Conservation (phyloP, 2,113 vertebrate species). For the Oreochromis tanganicae region DNA sequence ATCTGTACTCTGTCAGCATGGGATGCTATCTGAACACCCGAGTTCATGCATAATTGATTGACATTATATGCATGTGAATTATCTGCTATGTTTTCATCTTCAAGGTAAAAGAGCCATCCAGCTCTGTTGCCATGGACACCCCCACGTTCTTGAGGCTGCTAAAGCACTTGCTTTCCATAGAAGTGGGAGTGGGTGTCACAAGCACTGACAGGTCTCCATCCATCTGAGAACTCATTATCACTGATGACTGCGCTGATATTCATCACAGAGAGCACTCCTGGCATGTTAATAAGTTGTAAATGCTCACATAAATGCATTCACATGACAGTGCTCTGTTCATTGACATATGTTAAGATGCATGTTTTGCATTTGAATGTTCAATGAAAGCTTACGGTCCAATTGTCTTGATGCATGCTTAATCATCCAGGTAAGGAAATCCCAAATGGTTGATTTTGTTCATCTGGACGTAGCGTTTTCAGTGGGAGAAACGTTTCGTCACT, state of each 20-base stretch:
- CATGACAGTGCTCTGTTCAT: not conserved
- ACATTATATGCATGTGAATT: not conserved
- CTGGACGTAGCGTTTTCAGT: not conserved
- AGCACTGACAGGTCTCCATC: slow-evolving; percentile 25
- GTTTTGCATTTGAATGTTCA: not conserved
- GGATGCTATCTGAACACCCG: not conserved
- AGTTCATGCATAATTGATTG: slow-evolving; percentile 6
- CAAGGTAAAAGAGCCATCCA: not conserved
- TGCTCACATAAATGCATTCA: not conserved
- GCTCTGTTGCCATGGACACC: slow-evolving; percentile 37
- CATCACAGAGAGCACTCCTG: not conserved
- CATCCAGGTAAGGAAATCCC: not conserved
- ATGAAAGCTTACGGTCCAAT: not conserved
- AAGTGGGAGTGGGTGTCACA: not conserved
- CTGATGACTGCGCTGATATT: slow-evolving; percentile 16
- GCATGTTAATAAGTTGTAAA: slow-evolving; percentile 15
- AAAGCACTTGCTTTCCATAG: not conserved
- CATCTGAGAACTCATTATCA: slow-evolving; percentile 29
- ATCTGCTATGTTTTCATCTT: slow-evolving; percentile 22
- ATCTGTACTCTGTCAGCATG: not conserved
- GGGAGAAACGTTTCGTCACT: not conserved
- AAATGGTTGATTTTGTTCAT: not conserved
- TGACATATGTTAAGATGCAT: not conserved
- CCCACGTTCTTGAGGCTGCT: not conserved
- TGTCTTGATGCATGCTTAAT: not conserved